Evolutionary conservation across 2,888 invertebrate species (phyloP), one percentile per base, ranked within the genome.

Genomic region (Cheilosia urbana): DNA sequence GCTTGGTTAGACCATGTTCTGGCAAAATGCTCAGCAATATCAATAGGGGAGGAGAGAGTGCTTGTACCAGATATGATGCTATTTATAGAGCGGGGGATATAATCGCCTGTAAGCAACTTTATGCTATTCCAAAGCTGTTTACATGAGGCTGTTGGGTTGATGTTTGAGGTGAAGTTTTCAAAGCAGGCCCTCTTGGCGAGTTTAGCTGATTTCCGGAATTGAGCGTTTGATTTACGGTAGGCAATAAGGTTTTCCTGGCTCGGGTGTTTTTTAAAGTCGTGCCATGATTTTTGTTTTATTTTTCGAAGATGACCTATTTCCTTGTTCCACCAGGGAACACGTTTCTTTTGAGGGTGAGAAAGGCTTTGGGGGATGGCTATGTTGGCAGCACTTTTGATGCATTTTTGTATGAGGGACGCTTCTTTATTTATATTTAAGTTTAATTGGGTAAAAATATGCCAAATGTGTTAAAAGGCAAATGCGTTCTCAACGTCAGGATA

Each of bases 401-500:
- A n/a, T n/a, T n/a, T n/a, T n/a, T n/a, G 68, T 13, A 45, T 42
- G 30, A 69, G 4, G 2, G 55, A 47, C 7, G 57, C 30, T 69
- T 69, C 66, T 55, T 55, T 42, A n/a, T 42, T 68, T 7, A 27
- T 55, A 4, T 68, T 40, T n/a, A n/a, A n/a, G n/a, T n/a, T n/a
- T n/a, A n/a, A n/a, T n/a, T n/a, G n/a, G n/a, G n/a, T n/a, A n/a
- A n/a, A n/a, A n/a, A n/a, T n/a, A n/a, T n/a, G n/a, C n/a, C n/a
- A n/a, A n/a, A n/a, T n/a, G n/a, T n/a, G n/a, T n/a, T n/a, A n/a
- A n/a, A n/a, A n/a, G n/a, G n/a, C n/a, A n/a, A n/a, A n/a, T n/a
- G n/a, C n/a, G n/a, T n/a, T n/a, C n/a, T n/a, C n/a, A n/a, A n/a
- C n/a, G n/a, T n/a, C n/a, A n/a, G n/a, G n/a, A n/a, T n/a, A n/a